Conservation (phyloP, 1,140 invertebrate genomes). For the Drosophila lowei region DNA sequence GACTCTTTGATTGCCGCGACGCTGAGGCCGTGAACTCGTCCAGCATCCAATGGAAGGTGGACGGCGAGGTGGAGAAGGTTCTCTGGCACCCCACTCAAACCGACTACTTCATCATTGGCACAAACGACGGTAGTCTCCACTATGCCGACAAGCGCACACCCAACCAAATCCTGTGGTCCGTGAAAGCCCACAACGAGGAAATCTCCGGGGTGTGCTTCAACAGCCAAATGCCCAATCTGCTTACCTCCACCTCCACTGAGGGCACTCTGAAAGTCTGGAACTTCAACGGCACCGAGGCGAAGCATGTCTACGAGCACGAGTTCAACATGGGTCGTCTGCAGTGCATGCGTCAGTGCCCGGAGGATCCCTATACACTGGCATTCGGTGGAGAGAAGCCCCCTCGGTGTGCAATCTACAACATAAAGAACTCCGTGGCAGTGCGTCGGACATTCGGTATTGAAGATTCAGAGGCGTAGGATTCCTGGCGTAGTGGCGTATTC, state of each 20-base stretch:
- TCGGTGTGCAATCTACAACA: constrained; percentile 90
- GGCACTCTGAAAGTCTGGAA: constrained; percentile 81
- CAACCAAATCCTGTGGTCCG: constrained; percentile 88
- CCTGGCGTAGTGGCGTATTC: constrained; percentile 6
- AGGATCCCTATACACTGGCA: constrained; percentile 91
- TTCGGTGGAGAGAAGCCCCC: constrained; percentile 93
- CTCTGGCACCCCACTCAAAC: constrained; percentile 88
- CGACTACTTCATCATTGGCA: constrained; percentile 87
- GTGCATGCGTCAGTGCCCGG: constrained; percentile 90
- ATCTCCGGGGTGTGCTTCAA: constrained; percentile 87
- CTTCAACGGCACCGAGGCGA: constrained; percentile 67
- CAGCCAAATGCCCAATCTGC: constrained; percentile 64
- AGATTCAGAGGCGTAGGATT: constrained; percentile 49
- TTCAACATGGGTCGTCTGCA: constrained; percentile 89
- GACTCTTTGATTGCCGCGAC: constrained; percentile 91
- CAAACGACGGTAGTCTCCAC: constrained; percentile 90
- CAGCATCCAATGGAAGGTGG: constrained; percentile 88
- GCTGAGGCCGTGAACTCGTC: constrained; percentile 83
- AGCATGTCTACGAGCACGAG: constrained; percentile 85
- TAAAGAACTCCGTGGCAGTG: constrained; percentile 87
- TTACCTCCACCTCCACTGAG: constrained; percentile 74
- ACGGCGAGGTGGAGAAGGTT: constrained; percentile 94
- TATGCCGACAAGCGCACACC: constrained; percentile 90
- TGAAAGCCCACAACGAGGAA: constrained; percentile 91
- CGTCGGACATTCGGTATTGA: constrained; percentile 66